Evolutionary conservation across 2,113 vertebrate species (phyloP).

Genomic region (Bombycilla garrulus): DNA sequence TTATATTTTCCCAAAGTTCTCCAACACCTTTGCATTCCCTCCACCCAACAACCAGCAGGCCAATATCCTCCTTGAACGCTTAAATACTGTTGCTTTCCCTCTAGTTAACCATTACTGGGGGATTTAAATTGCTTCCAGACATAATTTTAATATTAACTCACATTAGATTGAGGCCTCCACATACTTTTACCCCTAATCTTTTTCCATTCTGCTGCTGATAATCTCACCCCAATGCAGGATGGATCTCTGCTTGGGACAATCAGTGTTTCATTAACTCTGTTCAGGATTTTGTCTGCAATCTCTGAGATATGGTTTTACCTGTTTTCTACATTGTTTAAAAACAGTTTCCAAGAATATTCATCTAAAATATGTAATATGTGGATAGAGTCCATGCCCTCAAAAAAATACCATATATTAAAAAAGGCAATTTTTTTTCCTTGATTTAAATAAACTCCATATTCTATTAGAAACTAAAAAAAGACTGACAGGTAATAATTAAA

Average conservation of each 20-base stretch:
- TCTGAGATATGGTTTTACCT: not conserved
- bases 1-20: constrained; percentile 21
- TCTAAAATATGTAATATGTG: not conserved
- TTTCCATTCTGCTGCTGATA: constrained; percentile 58
- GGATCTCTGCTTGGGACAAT: not conserved
- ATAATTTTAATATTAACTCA: constrained; percentile 46
- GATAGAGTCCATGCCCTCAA: not conserved
- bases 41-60: not conserved
- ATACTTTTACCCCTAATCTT: constrained; percentile 22
- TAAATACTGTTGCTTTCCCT: not conserved
- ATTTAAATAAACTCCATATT: not conserved
- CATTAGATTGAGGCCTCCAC: not conserved
- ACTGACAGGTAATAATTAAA: not conserved
- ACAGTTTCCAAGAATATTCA: not conserved
- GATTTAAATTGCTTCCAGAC: constrained; percentile 58
- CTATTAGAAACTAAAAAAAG: not conserved
- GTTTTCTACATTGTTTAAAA: not conserved
- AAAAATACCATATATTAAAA: not conserved
- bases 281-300: not conserved
- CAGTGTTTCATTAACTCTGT: constrained; percentile 33
- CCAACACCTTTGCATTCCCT: constrained; percentile 19
- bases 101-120: constrained; percentile 37
- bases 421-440: not conserved
- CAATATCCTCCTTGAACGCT: not conserved
- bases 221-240: not conserved